Percentiles rank a stretch among this genome's conserved stretches.
Evolutionary conservation across 2,888 invertebrate species (phyloP).

Genomic region (Eristalis tenax): DNA sequence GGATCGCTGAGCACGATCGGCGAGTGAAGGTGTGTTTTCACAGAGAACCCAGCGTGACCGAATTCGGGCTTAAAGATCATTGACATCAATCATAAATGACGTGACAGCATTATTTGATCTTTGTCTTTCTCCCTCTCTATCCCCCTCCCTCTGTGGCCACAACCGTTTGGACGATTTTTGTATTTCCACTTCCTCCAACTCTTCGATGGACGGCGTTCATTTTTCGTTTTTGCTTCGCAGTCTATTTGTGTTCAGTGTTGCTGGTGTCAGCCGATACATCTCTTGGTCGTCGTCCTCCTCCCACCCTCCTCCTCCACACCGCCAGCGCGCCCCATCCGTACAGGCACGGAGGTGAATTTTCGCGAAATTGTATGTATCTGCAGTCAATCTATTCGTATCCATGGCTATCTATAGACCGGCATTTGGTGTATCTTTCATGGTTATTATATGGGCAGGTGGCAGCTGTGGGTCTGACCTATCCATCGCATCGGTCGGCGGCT

Average conservation of each 20-base stretch:
- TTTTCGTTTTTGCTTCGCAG: conserved; percentile 30
- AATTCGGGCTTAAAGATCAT: conserved; percentile 62
- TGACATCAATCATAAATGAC: conserved; percentile 62
- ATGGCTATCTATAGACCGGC: neutral
- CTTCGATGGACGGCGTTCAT: neutral
- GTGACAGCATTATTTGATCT: conserved; percentile 20
- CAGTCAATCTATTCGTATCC: conserved; percentile 11
- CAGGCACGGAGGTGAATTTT: conserved; percentile 1
- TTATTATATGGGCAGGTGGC: conserved; percentile 45
- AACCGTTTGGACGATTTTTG: neutral
- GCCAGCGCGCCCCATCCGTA: neutral
- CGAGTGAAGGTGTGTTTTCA: neutral
- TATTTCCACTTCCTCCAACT: neutral
- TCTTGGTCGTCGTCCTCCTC: neutral
- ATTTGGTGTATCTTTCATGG: conserved; percentile 21
- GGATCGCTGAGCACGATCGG: neutral
- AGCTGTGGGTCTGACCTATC: conserved; percentile 29
- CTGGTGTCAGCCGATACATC: neutral
- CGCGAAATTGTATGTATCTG: conserved; percentile 27
- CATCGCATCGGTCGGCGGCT: neutral
- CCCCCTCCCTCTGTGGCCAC: too few relatives aligned
- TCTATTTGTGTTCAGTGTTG: conserved; percentile 26
- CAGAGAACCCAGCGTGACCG: conserved; percentile 31
- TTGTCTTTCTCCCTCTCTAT: neutral
- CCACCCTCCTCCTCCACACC: too few relatives aligned